Conservation (phyloP, 1,140 invertebrate genomes). For the Mesaphorura yosii region DNA sequence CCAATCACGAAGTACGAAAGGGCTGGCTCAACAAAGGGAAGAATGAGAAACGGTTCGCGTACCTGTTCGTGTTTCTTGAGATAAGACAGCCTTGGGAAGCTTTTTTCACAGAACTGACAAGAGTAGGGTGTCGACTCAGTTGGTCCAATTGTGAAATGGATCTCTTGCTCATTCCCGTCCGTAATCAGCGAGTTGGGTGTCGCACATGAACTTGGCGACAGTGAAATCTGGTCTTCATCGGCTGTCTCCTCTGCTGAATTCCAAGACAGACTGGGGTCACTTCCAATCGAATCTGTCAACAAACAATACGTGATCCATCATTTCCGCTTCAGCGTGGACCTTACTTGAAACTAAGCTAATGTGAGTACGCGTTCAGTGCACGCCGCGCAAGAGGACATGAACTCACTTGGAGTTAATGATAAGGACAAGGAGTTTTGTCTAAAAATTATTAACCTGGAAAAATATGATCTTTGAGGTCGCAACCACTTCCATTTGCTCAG, state of each 20-base stretch:
- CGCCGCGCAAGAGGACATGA: no score
- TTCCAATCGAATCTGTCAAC: slow-evolving; percentile 50
- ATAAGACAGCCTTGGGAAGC: slow-evolving; percentile 71
- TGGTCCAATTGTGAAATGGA: slow-evolving; percentile 52
- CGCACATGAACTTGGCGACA: slow-evolving; percentile 41
- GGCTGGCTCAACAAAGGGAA: no score
- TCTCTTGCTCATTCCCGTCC: slow-evolving; percentile 45
- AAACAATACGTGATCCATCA: slow-evolving; percentile 15
- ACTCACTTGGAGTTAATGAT: no score
- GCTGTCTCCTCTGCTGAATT: slow-evolving; percentile 51
- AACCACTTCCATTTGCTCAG: no score
- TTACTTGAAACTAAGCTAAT: no score
- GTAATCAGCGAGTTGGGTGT: slow-evolving; percentile 38
- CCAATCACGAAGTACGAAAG: no score
- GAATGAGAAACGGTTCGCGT: slow-evolving; percentile 28
- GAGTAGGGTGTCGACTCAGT: slow-evolving; percentile 68
- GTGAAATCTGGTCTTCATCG: slow-evolving; percentile 42
- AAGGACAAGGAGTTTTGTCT: no score
- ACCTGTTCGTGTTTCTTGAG: slow-evolving; percentile 91
- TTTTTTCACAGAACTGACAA: slow-evolving; percentile 82
- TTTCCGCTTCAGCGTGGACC: no score
- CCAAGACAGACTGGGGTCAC: slow-evolving; percentile 52
- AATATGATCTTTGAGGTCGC: no score
- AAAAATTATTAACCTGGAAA: no score
- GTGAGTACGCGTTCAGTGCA: no score